Evolutionary conservation across 2,888 invertebrate genomes (phyloP).

Genomic region (Cheilosia variabilis): DNA sequence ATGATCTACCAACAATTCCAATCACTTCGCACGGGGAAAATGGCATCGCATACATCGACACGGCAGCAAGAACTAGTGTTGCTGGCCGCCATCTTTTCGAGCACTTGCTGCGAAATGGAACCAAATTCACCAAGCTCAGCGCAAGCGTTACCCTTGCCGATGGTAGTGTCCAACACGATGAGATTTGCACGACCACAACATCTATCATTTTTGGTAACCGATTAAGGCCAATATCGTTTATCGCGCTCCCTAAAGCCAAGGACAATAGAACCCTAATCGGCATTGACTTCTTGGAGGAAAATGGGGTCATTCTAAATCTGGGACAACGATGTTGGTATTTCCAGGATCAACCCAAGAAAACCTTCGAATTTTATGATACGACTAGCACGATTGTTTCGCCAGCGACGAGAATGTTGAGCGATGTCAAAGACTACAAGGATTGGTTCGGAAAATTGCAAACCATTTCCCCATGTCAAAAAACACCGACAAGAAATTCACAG

Average conservation of each 20-base stretch:
- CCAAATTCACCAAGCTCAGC: constrained; percentile 14
- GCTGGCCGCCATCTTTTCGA: constrained; percentile 58
- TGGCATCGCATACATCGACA: constrained; percentile 56
- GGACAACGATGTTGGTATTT: constrained; percentile 48
- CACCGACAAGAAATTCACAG: no score
- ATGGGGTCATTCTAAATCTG: constrained; percentile 55
- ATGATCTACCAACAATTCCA: constrained; percentile 6
- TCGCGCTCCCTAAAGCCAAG: constrained; percentile 55
- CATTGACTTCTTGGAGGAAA: constrained; percentile 50
- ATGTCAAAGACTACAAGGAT: not conserved
- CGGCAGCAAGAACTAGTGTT: constrained; percentile 68
- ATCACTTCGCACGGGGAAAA: constrained; percentile 17
- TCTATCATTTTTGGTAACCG: constrained; percentile 44
- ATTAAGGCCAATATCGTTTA: constrained; percentile 64
- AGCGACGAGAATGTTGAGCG: not conserved
- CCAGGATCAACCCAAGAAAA: not conserved
- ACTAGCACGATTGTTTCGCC: not conserved
- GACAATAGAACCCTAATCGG: constrained; percentile 63
- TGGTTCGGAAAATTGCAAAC: constrained; percentile 8
- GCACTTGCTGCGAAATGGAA: constrained; percentile 35
- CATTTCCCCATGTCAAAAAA: not conserved
- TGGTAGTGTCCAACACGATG: constrained; percentile 40
- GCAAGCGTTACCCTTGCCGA: constrained; percentile 32
- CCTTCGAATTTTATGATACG: not conserved
- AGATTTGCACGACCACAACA: constrained; percentile 9